Percentiles rank a stretch among this genome's conserved stretches.
Conservation (phyloP, 92 coral and sea anemone species). For the Paramuricea clavata region DNA sequence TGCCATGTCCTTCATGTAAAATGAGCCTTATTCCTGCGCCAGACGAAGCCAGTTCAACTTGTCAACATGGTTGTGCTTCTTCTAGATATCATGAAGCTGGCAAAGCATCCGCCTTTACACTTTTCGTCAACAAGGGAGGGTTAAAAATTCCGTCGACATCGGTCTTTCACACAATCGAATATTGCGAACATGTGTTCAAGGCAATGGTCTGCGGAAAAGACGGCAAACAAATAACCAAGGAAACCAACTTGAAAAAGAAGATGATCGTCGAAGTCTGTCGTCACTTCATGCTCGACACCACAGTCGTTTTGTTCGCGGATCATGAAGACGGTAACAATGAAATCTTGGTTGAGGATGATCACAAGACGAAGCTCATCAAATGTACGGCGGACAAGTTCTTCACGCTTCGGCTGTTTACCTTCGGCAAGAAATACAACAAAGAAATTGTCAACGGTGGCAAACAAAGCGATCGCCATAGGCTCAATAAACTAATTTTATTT, state of each 20-base stretch:
- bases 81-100: background rate
- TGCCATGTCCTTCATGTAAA: background rate
- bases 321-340: background rate
- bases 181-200: background rate
- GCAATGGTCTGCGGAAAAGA: background rate
- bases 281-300: background rate
- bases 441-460: background rate
- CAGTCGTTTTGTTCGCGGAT: background rate
- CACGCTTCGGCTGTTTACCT: background rate
- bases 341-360: background rate
- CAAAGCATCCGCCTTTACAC: background rate
- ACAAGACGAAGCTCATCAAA: background rate
- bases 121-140: background rate
- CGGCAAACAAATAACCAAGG: background rate
- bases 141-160: background rate
- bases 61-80: background rate
- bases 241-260: background rate
- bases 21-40: background rate
- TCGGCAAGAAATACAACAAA: background rate
- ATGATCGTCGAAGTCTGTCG: background rate
- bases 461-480: conserved; percentile 3
- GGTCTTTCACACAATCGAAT: background rate
- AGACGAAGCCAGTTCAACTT: background rate
- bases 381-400: background rate
- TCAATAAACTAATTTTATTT: background rate